Evolutionary conservation across 2,113 vertebrate species (phyloP).

Genomic region (Phocoena sinus): DNA sequence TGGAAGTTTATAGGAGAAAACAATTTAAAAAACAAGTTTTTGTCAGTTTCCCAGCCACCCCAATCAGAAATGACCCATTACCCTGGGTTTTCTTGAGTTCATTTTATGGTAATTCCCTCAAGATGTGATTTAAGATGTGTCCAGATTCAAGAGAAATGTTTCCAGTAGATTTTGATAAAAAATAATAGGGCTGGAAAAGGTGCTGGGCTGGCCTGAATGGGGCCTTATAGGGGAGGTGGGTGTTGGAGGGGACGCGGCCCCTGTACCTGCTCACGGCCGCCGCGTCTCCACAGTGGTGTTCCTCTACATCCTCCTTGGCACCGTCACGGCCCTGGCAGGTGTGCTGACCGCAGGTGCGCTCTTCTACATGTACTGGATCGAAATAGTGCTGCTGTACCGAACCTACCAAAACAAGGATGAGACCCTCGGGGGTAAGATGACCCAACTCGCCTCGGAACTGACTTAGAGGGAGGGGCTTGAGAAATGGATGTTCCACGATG

Average conservation of each 20-base stretch:
- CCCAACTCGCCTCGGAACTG: neutral
- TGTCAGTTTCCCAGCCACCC: accelerated
- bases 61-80: neutral
- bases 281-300: slow-evolving; percentile 64
- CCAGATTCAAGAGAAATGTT: neutral
- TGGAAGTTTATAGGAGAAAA: neutral
- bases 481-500: neutral
- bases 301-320: slow-evolving; percentile 67
- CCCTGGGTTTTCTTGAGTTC: neutral
- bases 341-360: slow-evolving; percentile 64
- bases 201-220: accelerated
- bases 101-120: accelerated
- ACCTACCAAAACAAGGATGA: slow-evolving; percentile 76
- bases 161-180: accelerated
- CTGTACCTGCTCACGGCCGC: accelerated
- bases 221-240: neutral
- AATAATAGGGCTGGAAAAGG: neutral
- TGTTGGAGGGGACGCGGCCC: neutral
- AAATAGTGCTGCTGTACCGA: slow-evolving; percentile 85
- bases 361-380: slow-evolving; percentile 84
- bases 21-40: neutral
- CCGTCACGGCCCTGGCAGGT: slow-evolving; percentile 64
- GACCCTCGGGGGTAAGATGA: slow-evolving; percentile 80
- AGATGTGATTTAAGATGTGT: too few species aligned
- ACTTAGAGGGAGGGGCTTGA: neutral